Evolutionary conservation across 92 coral and sea anemone species (phyloP).

Genomic region (Zoanthus solanderi): DNA sequence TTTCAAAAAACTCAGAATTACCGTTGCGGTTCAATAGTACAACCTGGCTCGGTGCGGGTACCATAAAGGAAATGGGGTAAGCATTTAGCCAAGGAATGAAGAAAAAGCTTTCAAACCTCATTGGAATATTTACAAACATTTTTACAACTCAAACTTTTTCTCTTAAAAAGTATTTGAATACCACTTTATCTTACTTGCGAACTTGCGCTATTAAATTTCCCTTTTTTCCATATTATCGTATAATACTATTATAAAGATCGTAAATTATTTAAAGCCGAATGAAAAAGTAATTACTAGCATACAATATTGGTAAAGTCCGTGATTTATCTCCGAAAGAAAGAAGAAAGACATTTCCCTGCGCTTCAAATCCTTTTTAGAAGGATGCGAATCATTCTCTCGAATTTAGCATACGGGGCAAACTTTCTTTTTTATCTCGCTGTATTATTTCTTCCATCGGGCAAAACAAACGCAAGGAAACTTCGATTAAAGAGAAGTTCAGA

Average conservation of each 20-base stretch:
- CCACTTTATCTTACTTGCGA: background rate
- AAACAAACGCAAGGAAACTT: constrained; percentile 16
- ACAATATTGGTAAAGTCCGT: constrained; percentile 50
- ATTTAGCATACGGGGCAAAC: constrained; percentile 34
- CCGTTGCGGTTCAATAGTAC: background rate
- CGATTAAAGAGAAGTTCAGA: constrained; percentile 20
- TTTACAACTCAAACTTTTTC: background rate
- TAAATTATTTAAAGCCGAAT: constrained; percentile 71
- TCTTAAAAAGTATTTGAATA: background rate
- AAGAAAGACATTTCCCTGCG: background rate
- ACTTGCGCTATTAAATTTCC: background rate
- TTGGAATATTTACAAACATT: background rate
- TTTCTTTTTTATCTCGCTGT: background rate
- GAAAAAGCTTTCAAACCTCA: background rate
- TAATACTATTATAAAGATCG: constrained; percentile 1
- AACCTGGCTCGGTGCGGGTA: constrained; percentile 41
- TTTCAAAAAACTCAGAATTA: background rate
- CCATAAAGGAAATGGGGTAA: background rate
- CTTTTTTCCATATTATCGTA: constrained; percentile 23
- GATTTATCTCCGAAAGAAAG: constrained; percentile 6
- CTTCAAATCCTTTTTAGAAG: background rate
- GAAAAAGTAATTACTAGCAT: constrained; percentile 71
- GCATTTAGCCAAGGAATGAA: background rate
- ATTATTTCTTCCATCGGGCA: constrained; percentile 5
- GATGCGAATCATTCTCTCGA: constrained; percentile 27